Evolutionary conservation across 2,888 invertebrate species (phyloP).

Genomic region (Macaria notata): DNA sequence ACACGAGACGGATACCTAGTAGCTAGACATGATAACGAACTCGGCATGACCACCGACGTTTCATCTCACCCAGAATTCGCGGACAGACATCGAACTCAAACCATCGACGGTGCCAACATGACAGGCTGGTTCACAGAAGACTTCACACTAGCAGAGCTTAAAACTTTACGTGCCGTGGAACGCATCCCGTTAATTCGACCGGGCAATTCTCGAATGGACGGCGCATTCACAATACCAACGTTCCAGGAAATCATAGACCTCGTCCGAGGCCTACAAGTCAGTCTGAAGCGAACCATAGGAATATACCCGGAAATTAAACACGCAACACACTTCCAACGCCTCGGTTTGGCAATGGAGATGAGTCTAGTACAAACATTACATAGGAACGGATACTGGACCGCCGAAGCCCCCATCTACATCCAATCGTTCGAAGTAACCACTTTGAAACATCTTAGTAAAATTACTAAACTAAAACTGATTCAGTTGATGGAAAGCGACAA

Average conservation of each 20-base stretch:
- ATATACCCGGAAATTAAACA: slow-evolving; percentile 73
- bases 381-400: slow-evolving; percentile 57
- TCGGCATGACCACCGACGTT: slow-evolving; percentile 63
- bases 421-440: slow-evolving; percentile 73
- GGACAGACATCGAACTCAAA: slow-evolving; percentile 53
- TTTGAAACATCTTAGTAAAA: slow-evolving; percentile 59
- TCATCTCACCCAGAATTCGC: slow-evolving; percentile 56
- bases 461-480: slow-evolving; percentile 59
- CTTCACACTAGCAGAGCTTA: slow-evolving; percentile 68
- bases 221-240: slow-evolving; percentile 59
- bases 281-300: slow-evolving; percentile 61
- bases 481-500: slow-evolving; percentile 56
- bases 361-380: slow-evolving; percentile 57
- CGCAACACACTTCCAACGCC: slow-evolving; percentile 56
- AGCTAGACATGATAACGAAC: slow-evolving; percentile 69
- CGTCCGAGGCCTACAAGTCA: slow-evolving; percentile 58
- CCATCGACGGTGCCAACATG: slow-evolving; percentile 51
- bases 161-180: slow-evolving; percentile 62
- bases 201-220: slow-evolving; percentile 65
- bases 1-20: slow-evolving; percentile 64
- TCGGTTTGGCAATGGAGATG: slow-evolving; percentile 62
- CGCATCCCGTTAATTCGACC: slow-evolving; percentile 60
- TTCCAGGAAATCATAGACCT: slow-evolving; percentile 70
- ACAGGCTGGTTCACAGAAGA: slow-evolving; percentile 74
- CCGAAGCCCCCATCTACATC: slow-evolving; percentile 60